Conservation (phyloP, 2,113 vertebrate genomes). For the Proteles cristata region DNA sequence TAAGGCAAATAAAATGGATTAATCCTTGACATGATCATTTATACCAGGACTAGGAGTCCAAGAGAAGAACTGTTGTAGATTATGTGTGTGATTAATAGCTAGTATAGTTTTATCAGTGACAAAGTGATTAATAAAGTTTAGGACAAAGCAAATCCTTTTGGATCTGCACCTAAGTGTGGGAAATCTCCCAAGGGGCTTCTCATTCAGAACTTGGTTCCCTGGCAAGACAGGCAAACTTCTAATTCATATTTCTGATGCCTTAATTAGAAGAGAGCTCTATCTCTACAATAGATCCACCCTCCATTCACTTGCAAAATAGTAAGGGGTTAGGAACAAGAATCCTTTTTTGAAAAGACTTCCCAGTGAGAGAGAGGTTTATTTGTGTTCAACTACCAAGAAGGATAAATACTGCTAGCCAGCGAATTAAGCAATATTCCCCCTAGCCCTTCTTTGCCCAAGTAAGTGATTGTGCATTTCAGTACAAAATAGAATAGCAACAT, state of each 20-base stretch:
- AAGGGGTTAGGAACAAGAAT: constrained; percentile 22
- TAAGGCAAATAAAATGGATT: constrained; percentile 85
- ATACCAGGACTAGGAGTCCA: constrained; percentile 77
- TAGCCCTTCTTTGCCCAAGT: neutral
- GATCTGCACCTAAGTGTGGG: constrained; percentile 72
- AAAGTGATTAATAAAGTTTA: constrained; percentile 86
- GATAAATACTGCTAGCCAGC: neutral
- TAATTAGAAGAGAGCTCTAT: neutral
- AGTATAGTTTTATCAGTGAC: constrained; percentile 79
- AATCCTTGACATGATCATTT: constrained; percentile 86
- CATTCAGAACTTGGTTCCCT: constrained; percentile 49
- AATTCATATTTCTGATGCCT: constrained; percentile 67
- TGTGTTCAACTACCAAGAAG: constrained; percentile 33
- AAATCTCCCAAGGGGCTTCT: constrained; percentile 72
- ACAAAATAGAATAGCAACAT: neutral
- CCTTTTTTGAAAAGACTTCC: constrained; percentile 36
- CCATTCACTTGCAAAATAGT: constrained; percentile 58
- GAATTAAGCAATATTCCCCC: neutral
- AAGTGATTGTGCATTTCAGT: neutral
- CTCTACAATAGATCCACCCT: constrained; percentile 58
- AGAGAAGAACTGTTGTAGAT: constrained; percentile 80
- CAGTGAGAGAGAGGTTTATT: neutral
- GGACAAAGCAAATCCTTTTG: constrained; percentile 76
- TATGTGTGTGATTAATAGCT: constrained; percentile 84
- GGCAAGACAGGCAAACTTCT: constrained; percentile 51